Evolutionary conservation across 2,888 invertebrate genomes (phyloP), one percentile per base, ranked within the genome.

Genomic region (Drosophila subquinaria): DNA sequence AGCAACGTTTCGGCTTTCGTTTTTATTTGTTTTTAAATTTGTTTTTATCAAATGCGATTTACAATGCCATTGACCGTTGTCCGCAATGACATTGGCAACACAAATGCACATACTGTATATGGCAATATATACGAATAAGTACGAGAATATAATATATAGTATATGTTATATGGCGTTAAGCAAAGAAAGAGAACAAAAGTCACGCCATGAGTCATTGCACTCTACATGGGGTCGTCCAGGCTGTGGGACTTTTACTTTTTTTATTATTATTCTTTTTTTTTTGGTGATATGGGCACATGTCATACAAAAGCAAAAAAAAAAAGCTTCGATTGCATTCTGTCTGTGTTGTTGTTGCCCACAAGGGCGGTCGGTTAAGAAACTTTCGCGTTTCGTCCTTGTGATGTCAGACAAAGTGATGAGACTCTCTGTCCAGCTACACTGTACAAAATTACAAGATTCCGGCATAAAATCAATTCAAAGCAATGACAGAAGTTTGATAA

Each of bases 121-220:
- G 73, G 45, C 45, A 53, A 30, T 52, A 55, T 43, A 48, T 56
- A 38, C 17, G 10, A 51, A 20, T 42, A 23, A 13, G 35, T 51
- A 4, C 17, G 50, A 35, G 40, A 30, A 40, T 27, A 27, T 30
- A 45, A 27, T 59, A 30, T 48, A 50, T 30, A 61, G 40, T 50
- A 68, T 52, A 11, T 52, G 13, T 33, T 62, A 76, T 76, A 27
- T 55, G 61, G 57, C 64, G 27, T 71, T 76, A 76, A 70, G 69
- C 59, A 80, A 90, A 83, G 84, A 89, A 90, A 85, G 90, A 90
- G 89, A 90, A 89, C 89, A 85, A 85, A 83, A 89, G 90, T 89
- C 84, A 90, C 81, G 84, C 57, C 74, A 77, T 90, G 90, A 85
- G 90, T 77, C 84, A 90, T 80, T 85, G 84, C 84, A 89, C 84